phyloP scores from a whole-genome alignment of 2,888 invertebrate genomes.

The Ctenicera cuprea region DNA sequence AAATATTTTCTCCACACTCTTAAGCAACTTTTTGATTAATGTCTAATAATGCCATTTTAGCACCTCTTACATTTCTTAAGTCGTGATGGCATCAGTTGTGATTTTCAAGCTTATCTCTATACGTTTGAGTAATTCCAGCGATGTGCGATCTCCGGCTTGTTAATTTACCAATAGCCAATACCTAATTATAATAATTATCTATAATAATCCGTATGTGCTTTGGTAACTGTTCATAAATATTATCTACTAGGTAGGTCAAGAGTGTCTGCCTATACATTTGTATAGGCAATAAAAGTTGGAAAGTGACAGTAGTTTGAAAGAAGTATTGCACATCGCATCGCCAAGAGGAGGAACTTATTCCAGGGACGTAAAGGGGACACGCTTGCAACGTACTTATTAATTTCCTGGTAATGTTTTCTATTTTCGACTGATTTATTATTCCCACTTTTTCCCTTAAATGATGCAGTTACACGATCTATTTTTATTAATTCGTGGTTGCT shows the following conservation, averaged over 20 bases:
- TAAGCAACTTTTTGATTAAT: conserved; percentile 4
- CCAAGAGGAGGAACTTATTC: too few relatives aligned
- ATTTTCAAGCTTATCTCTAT: background rate
- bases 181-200: conserved; percentile 26
- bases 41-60: conserved; percentile 2
- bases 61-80: conserved; percentile 20
- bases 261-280: background rate
- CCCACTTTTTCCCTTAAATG: too few relatives aligned
- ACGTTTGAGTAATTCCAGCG: conserved; percentile 20
- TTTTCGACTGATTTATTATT: too few relatives aligned
- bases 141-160: conserved; percentile 14
- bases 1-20: too few relatives aligned
- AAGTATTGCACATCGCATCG: background rate
- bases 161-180: conserved; percentile 27
- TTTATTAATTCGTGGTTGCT: too few relatives aligned
- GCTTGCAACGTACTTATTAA: too few relatives aligned
- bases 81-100: background rate
- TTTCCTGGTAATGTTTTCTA: too few relatives aligned
- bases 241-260: conserved; percentile 19
- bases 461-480: too few relatives aligned
- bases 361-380: too few relatives aligned
- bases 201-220: conserved; percentile 1
- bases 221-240: conserved; percentile 25
- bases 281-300: conserved; percentile 5
- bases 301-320: background rate